A percentile compares a stretch with the other conserved stretches of the same genome.
phyloP scores from a whole-genome alignment of 64 coral and sea anemone species.

The Platygyra sinensis region DNA sequence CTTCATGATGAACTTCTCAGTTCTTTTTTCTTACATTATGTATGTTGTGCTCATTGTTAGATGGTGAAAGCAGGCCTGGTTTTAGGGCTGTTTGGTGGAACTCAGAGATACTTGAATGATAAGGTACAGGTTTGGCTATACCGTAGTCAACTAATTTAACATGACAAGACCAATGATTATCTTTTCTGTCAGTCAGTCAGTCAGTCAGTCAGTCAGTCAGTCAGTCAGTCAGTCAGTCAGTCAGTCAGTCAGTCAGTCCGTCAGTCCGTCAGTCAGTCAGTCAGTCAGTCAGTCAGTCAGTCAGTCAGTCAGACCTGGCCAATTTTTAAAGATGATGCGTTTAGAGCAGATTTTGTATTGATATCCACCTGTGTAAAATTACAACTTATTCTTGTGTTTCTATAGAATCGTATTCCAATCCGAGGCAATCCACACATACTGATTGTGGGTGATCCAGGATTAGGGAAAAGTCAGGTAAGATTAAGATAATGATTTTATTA shows the following conservation, averaged over 20 bases:
- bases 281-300: too few species aligned
- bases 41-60: slow-evolving; percentile 12
- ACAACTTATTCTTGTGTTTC: not conserved
- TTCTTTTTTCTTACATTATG: not conserved
- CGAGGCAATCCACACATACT: slow-evolving; percentile 94
- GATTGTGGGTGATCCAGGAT: slow-evolving; percentile 96
- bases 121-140: slow-evolving; percentile 64
- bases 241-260: too few species aligned
- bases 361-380: too few species aligned
- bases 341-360: too few species aligned
- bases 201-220: too few species aligned
- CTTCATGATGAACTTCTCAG: not conserved
- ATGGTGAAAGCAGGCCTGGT: slow-evolving; percentile 95
- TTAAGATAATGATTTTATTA: not conserved
- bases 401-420: slow-evolving; percentile 93
- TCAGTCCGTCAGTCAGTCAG: too few species aligned
- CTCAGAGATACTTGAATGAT: slow-evolving; percentile 90
- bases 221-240: too few species aligned
- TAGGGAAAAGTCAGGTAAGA: slow-evolving; percentile 97
- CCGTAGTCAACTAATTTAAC: not conserved
- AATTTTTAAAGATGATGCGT: too few species aligned
- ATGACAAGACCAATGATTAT: too few species aligned
- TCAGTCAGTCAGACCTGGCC: too few species aligned
- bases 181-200: too few species aligned
- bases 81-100: slow-evolving; percentile 93